A percentile compares a stretch with the other conserved stretches of the same genome.
phyloP scores from a whole-genome alignment of 1,140 invertebrate genomes.

The Drosophila persimilis region DNA sequence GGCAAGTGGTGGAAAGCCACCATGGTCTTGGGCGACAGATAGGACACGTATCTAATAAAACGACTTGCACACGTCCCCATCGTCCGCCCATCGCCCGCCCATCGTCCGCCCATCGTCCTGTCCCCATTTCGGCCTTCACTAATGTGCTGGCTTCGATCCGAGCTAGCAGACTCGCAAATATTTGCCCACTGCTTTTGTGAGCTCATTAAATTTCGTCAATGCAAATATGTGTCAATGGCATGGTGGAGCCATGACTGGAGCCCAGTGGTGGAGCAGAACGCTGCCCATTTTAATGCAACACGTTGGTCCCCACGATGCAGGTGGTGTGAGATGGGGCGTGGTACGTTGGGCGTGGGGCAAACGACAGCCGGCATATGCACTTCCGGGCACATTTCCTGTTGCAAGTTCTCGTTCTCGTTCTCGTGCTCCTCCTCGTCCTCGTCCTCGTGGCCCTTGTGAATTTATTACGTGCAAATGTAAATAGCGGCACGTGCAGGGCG shows the following conservation, averaged over 20 bases:
- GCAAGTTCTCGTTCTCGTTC: slow-evolving; percentile 19
- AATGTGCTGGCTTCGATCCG: slow-evolving; percentile 54
- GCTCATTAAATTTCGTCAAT: slow-evolving; percentile 78
- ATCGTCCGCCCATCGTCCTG: neutral
- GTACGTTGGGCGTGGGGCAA: slow-evolving; percentile 7
- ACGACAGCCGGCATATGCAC: slow-evolving; percentile 67
- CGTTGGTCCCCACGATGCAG: slow-evolving; percentile 47
- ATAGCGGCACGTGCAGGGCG: slow-evolving; percentile 75
- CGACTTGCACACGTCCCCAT: slow-evolving; percentile 55
- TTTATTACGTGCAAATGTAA: slow-evolving; percentile 83
- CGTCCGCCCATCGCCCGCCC: neutral
- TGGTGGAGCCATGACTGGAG: neutral
- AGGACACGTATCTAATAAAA: slow-evolving; percentile 79
- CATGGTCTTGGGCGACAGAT: slow-evolving; percentile 49
- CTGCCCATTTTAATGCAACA: slow-evolving; percentile 56
- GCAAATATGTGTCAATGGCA: slow-evolving; percentile 56
- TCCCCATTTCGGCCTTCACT: slow-evolving; percentile 6
- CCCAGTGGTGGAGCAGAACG: neutral
- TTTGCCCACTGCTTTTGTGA: slow-evolving; percentile 65
- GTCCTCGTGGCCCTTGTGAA: slow-evolving; percentile 45
- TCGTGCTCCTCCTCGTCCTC: slow-evolving; percentile 7
- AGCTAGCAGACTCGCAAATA: slow-evolving; percentile 45
- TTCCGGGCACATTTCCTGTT: slow-evolving; percentile 69
- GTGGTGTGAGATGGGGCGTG: neutral
- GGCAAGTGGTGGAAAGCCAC: slow-evolving; percentile 1